Evolutionary conservation across 1,140 invertebrate genomes (phyloP), one percentile per base, ranked within the genome.

Genomic region (Cotesia chilonis): DNA sequence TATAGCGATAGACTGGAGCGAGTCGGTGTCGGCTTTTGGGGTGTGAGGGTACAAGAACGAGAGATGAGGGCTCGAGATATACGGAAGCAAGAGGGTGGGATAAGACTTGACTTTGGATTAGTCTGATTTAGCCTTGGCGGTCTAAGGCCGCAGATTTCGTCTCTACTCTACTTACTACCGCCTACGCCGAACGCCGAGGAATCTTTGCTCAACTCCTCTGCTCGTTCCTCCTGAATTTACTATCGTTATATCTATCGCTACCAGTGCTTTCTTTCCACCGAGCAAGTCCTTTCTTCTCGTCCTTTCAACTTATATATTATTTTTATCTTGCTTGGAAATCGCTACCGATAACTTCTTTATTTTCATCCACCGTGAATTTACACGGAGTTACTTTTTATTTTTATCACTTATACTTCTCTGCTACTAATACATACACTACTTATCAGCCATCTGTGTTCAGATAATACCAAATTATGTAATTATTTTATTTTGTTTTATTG

Each of bases 71-170:
- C n/a, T 61, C 38, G 14, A 70, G 69, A 70, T 70, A 64, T 28
- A 63, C 36, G 47, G 47, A 60, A 28, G 59, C 41, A 70, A 63
- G 51, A 47, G 54, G 12, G 52, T 38, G 17, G 55, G 66, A 73
- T 73, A 73, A 73, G 60, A 68, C 54, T 63, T 54, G 65, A 12
- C 63, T 63, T 41, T 28, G 66, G 71, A 73, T 73, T 73, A 73
- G 71, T 73, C 71, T 73, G 71, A 73, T 73, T 73, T 73, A 73
- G 71, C 41, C 59, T 37, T 41, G 37, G 59, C 36, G 52, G 38
- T 68, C 37, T 61, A 68, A 59, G 55, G 28, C 35, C 41, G 52
- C 69, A 60, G 69, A 70, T 70, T 70, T 70, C 20, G 69, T 70
- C 60, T 70, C 37, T 14, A n/a, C 51, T 7, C 55, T 55, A 28